phyloP scores from a whole-genome alignment of 2,797 vertebrate species.

The Lutjanus campechanus region DNA sequence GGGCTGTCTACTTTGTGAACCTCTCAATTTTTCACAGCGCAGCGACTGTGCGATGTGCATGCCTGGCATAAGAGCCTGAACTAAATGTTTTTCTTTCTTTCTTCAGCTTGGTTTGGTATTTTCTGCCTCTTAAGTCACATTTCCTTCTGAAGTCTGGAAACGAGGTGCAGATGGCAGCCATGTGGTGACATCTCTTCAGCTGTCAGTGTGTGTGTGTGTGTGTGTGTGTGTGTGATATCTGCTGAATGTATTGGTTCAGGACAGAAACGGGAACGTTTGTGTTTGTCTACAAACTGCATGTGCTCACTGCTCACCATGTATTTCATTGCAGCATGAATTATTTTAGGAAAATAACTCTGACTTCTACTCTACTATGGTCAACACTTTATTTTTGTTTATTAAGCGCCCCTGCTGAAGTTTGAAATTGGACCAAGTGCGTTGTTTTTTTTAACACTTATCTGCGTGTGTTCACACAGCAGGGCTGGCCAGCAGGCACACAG shows the following conservation, averaged over 20 bases:
- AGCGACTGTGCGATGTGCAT: constrained; percentile 54
- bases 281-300: constrained; percentile 48
- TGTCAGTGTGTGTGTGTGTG: not conserved
- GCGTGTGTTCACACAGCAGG: constrained; percentile 87
- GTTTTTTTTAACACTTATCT: constrained; percentile 12
- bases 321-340: constrained; percentile 10
- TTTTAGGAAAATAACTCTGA: constrained; percentile 1
- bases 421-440: not conserved
- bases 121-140: constrained; percentile 10
- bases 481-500: constrained; percentile 97
- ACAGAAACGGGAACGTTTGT: constrained; percentile 22
- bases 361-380: not conserved
- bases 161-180: not conserved
- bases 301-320: constrained; percentile 39
- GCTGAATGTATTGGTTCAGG: constrained; percentile 8
- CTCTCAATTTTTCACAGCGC: constrained; percentile 29
- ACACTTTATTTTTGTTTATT: not conserved
- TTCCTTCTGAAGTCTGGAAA: constrained; percentile 27
- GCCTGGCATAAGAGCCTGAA: constrained; percentile 74
- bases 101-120: constrained; percentile 10
- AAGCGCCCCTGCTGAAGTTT: not conserved
- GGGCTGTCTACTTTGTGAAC: constrained; percentile 14
- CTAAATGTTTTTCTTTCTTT: constrained; percentile 9
- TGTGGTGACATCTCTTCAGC: not conserved
- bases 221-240: constrained; percentile 2